phyloP scores from a whole-genome alignment of 1,140 invertebrate genomes.

The Neomicropteryx cornuta region DNA sequence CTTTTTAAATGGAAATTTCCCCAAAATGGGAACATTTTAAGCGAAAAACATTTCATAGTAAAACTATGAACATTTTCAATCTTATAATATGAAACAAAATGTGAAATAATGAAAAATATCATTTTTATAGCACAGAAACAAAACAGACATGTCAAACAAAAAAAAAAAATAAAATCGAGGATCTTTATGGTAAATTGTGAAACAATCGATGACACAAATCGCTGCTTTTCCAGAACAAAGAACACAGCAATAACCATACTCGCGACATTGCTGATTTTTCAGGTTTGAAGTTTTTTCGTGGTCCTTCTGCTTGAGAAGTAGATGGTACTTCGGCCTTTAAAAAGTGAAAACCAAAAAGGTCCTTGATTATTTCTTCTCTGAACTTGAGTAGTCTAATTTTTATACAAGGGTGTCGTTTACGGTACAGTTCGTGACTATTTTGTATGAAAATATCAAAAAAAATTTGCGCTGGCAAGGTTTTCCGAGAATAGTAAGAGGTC shows the following conservation, averaged over 20 bases:
- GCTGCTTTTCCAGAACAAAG: not conserved
- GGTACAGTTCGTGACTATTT: not conserved
- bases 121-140: not conserved
- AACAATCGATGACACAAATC: not conserved
- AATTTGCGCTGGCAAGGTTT: not conserved
- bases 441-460: not conserved
- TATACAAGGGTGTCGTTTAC: not conserved
- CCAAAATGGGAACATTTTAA: too few relatives aligned
- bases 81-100: not conserved
- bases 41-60: too few relatives aligned
- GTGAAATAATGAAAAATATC: not conserved
- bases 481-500: not conserved
- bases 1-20: too few relatives aligned
- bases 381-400: not conserved
- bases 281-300: not conserved
- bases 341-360: not conserved
- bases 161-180: constrained; percentile 1
- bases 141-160: constrained; percentile 5
- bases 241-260: not conserved
- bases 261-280: not conserved
- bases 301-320: not conserved
- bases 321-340: not conserved
- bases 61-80: too few relatives aligned
- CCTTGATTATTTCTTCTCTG: not conserved
- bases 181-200: not conserved